phyloP scores from a whole-genome alignment of 37 sponge, comb jelly and placozoan genomes.

The Hormiphora californensis region DNA sequence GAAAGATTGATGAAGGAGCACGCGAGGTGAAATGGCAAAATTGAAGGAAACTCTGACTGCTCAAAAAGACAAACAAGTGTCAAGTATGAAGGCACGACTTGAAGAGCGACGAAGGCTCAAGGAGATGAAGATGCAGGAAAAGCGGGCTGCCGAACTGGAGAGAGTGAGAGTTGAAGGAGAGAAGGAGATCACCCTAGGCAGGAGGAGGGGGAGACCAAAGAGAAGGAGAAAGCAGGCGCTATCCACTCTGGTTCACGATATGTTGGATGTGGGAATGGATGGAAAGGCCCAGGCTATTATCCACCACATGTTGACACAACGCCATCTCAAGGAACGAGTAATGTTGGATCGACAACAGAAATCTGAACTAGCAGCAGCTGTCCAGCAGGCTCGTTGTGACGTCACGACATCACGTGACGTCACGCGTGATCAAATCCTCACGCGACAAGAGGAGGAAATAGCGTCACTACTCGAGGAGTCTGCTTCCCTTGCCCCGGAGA shows the following conservation, averaged over 20 bases:
- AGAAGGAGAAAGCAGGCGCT: background rate
- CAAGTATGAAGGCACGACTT: background rate
- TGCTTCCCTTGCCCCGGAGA: background rate
- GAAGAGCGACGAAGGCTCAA: background rate
- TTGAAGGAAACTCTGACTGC: background rate
- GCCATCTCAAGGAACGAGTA: background rate
- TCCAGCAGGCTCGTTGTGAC: background rate
- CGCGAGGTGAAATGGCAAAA: background rate
- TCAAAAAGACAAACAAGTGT: background rate
- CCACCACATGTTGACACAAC: background rate
- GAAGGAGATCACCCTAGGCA: background rate
- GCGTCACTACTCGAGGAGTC: background rate
- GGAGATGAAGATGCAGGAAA: background rate
- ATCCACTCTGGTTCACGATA: background rate
- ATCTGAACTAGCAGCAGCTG: background rate
- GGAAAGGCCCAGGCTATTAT: background rate
- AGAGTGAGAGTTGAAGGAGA: background rate
- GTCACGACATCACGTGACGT: background rate
- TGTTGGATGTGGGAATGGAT: conserved; percentile 2
- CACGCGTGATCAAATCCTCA: background rate
- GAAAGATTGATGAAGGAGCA: background rate
- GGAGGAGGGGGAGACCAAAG: conserved; percentile 26
- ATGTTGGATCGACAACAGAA: background rate
- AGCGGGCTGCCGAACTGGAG: background rate
- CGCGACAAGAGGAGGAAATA: background rate